Evolutionary conservation across 2,113 vertebrate species (phyloP), one percentile per base, ranked within the genome.

Genomic region (Notiomystis cincta): DNA sequence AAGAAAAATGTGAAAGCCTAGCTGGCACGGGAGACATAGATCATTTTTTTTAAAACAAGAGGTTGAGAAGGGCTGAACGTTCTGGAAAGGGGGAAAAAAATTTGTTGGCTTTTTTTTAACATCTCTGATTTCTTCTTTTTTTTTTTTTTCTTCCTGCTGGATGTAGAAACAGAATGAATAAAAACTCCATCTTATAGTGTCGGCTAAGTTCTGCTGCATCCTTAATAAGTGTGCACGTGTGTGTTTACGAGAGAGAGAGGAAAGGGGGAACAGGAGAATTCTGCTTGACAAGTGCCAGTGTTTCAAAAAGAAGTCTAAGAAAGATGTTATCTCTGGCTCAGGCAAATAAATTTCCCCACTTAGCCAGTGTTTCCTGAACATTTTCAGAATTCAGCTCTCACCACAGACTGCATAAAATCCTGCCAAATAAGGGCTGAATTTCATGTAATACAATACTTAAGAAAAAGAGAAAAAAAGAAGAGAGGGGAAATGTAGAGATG

Each of bases 1-100:
- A 97, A 97, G 95, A 97, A 97, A 98, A 96, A 98, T 94, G 87
- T 78, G 91, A 93, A 96, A 87, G 76, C 65, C 28, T 88, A 50
- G 19, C 76, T 90, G 82, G 89, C 94, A 94, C 11, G 3, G 7
- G 75, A 91, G 76, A 86, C 25, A 58, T 71, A 87, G 54, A 96
- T 96, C 42, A 38, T 66, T 54, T 97, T 94, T 96, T 97, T 94
- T 56, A 54, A 97, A 97, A 77, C 90, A 94, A 87, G 93, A 72
- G 45, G 57, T 88, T 90, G 53, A 97, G 90, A 96, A 89, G 42
- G 48, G 80, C 65, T 92, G 87, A 95, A 95, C 66, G 24, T 96
- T 96, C 96, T 94, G 83, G 94, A 97, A 97, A 77, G 13, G 33
- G 45, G 82, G 27, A 35, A 35, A 78, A 80, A 84, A 79, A 66